Evolutionary conservation across 2,113 vertebrate genomes (phyloP).

Genomic region (Dipodomys spectabilis): DNA sequence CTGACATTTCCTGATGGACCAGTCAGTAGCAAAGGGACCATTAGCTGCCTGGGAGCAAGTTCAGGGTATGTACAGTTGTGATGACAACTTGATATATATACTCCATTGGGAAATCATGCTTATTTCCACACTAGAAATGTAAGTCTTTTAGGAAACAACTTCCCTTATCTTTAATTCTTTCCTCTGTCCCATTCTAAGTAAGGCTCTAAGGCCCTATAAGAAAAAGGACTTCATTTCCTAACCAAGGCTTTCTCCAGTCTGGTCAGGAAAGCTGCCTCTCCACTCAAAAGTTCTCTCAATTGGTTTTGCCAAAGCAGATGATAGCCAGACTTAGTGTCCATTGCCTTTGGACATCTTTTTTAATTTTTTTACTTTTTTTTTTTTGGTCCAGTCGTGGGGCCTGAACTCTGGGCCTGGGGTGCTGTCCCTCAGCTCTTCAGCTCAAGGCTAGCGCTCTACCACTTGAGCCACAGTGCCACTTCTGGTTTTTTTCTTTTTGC

Average conservation of each 20-base stretch:
- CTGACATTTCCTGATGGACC: background rate
- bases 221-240: background rate
- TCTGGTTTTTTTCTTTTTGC: too few relatives aligned
- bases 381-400: too few relatives aligned
- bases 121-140: background rate
- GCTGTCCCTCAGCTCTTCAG: too few relatives aligned
- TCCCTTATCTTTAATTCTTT: background rate
- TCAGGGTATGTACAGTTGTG: background rate
- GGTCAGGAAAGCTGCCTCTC: background rate
- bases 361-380: too few relatives aligned
- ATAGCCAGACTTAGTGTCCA: background rate
- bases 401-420: too few relatives aligned
- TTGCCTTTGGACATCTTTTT: background rate
- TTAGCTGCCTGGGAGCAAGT: background rate
- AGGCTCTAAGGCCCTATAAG: background rate
- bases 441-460: too few relatives aligned
- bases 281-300: background rate
- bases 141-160: background rate
- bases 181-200: background rate
- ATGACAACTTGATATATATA: background rate
- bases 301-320: background rate
- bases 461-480: too few relatives aligned
- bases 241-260: background rate
- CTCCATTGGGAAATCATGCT: too few relatives aligned
- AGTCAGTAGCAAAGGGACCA: background rate